These are phyloP conservation scores for Brachionus koreanus DNA, from an alignment of 1,140 invertebrate genomes.

Conservation along the genomic window DNA sequence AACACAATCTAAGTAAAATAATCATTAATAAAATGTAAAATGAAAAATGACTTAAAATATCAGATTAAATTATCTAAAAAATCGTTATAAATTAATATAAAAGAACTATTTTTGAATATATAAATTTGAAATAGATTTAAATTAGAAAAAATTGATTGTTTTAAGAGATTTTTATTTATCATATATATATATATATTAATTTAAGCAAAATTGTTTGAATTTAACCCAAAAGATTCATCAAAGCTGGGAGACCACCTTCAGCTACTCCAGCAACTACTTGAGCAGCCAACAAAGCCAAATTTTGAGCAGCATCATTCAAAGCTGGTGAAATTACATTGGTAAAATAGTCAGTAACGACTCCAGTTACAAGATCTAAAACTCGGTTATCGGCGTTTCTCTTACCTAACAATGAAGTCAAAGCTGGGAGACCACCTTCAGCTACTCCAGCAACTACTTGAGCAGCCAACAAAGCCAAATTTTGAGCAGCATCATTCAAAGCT, in stretches of 20 bases:
- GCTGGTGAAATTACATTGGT: background rate
- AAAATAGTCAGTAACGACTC: background rate
- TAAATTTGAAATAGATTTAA: no score
- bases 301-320: background rate
- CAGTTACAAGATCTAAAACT: background rate
- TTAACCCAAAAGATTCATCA: background rate
- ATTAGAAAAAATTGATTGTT: background rate
- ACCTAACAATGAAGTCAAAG: background rate
- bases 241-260: conserved; percentile 33
- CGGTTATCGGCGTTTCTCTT: background rate
- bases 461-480: background rate
- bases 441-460: conserved; percentile 18
- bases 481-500: background rate
- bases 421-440: conserved; percentile 14
- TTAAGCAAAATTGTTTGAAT: background rate
- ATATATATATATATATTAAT: background rate
- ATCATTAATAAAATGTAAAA: no score
- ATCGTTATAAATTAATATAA: no score
- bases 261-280: conserved; percentile 32
- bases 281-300: background rate
- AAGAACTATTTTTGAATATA: no score
- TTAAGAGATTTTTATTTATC: background rate
- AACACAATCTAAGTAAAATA: no score
- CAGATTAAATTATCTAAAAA: no score
- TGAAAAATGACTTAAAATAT: no score